Conservation (phyloP, 2,888 invertebrate species). For the Orchesellides sinensis region DNA sequence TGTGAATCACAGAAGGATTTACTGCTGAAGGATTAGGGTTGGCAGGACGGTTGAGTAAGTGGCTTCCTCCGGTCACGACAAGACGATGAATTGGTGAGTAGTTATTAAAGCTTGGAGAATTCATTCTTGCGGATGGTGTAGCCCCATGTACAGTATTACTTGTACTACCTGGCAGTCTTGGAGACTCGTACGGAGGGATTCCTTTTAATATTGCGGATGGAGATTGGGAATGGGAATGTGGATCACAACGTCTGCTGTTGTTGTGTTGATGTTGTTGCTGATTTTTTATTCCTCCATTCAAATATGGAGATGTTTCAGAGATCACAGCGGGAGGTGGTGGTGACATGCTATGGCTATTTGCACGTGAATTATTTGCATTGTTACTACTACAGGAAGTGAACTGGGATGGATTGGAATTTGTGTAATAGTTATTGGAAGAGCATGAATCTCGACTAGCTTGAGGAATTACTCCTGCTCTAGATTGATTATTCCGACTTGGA, state of each 20-base stretch:
- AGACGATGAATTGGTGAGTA: conserved; percentile 75
- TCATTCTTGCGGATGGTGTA: conserved; percentile 48
- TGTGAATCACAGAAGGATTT: conserved; percentile 37
- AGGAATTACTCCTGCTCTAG: conserved; percentile 29
- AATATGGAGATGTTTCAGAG: conserved; percentile 44
- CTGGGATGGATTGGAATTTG: conserved; percentile 54
- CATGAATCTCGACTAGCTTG: conserved; percentile 10
- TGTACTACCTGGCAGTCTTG: conserved; percentile 20
- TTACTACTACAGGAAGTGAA: conserved; percentile 23
- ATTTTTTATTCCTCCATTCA: conserved; percentile 13
- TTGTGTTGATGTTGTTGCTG: neutral
- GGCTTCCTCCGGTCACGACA: conserved; percentile 73
- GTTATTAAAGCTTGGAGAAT: conserved; percentile 74
- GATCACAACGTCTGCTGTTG: conserved; percentile 34
- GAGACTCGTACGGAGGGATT: conserved; percentile 30
- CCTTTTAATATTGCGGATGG: conserved; percentile 40
- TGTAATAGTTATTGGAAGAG: conserved; percentile 47
- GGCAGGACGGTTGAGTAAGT: conserved; percentile 59
- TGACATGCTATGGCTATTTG: conserved; percentile 38
- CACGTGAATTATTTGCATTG: conserved; percentile 45
- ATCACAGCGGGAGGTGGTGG: conserved; percentile 45
- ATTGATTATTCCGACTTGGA: conserved; percentile 43
- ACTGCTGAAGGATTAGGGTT: conserved; percentile 24
- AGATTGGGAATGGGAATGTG: conserved; percentile 23
- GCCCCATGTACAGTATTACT: conserved; percentile 2